Conservation (phyloP, 2,888 invertebrate genomes). For the Nematopogon swammerdamellus region DNA sequence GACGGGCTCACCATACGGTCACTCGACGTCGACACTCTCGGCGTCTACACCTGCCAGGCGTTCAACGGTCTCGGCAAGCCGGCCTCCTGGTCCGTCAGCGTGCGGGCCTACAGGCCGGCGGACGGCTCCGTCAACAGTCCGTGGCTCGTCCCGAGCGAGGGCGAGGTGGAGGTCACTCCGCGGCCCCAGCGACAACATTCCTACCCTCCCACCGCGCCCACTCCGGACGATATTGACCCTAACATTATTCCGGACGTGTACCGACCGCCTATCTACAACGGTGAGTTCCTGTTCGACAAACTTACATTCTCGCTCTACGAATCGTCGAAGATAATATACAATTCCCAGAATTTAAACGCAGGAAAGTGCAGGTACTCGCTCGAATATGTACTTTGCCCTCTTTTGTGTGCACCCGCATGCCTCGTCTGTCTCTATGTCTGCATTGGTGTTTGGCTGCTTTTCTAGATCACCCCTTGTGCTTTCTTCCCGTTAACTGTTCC, state of each 20-base stretch:
- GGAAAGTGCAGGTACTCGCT: no score
- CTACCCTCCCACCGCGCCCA: constrained; percentile 13
- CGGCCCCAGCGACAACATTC: constrained; percentile 13
- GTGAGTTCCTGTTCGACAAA: constrained; percentile 25
- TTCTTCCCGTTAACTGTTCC: no score
- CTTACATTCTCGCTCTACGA: no score
- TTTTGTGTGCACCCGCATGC: no score
- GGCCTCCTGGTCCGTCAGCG: constrained; percentile 70
- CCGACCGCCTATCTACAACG: constrained; percentile 23
- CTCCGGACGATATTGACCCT: constrained; percentile 14
- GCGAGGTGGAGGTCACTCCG: constrained; percentile 13
- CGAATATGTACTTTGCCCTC: no score
- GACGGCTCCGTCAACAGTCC: constrained; percentile 28
- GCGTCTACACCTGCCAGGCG: constrained; percentile 86
- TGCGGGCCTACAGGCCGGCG: constrained; percentile 72
- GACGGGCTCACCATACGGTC: constrained; percentile 71
- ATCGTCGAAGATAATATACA: no score
- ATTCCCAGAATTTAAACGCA: no score
- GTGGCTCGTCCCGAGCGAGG: constrained; percentile 19
- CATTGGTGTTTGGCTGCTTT: constrained; percentile 2
- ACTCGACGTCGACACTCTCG: constrained; percentile 70
- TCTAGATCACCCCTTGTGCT: no score
- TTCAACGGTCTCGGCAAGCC: constrained; percentile 79
- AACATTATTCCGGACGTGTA: constrained; percentile 12
- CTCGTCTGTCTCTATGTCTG: no score